Evolutionary conservation across 2,888 invertebrate genomes (phyloP), one percentile per base, ranked within the genome.

Genomic region (Brachyptera putata): DNA sequence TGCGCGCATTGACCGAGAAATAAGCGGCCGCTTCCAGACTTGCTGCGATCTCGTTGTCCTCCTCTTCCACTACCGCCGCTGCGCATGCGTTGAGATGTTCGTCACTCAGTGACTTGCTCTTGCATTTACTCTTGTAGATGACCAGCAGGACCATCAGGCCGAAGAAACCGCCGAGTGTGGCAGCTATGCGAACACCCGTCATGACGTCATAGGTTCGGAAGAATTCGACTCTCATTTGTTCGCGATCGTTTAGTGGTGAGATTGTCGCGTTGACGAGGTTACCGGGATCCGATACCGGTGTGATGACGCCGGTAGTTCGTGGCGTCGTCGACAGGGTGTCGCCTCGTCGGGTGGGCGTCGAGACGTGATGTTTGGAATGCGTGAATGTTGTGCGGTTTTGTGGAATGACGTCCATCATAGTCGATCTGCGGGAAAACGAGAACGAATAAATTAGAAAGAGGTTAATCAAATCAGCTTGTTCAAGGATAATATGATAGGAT

Each of bases 121-220:
- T 79, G 70, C 79, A 79, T 68, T 88, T 87, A 75, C 91, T 91
- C 77, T 95, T 95, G 80, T 91, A 94, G 65, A 94, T 84, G 69
- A 95, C 89, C 72, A 94, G 82, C 73, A 94, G 86, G 50, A 93
- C 91, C 88, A 94, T 93, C 70, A 94, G 80, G 65, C 89, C 87
- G 77, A 94, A 94, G 77, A 94, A 92, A 69, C 91, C 91, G 69
- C 93, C 92, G 57, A 95, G 80, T 2, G 94, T 94, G 68, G 90
- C 90, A 68, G 94, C 94, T 76, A 94, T 94, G 66, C 93, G 84
- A 66, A 94, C 85, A 67, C 94, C 94, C 69, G 93, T 94, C 92
- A 92, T 93, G 75, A 89, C 89, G 80, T 94, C 92, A 77, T 95
- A 95, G 36, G 91, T 90, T 69, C 87, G 86, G 80, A 91, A 92